Conservation (phyloP, 92 coral and sea anemone genomes). For the Umimayanthus kanabou region DNA sequence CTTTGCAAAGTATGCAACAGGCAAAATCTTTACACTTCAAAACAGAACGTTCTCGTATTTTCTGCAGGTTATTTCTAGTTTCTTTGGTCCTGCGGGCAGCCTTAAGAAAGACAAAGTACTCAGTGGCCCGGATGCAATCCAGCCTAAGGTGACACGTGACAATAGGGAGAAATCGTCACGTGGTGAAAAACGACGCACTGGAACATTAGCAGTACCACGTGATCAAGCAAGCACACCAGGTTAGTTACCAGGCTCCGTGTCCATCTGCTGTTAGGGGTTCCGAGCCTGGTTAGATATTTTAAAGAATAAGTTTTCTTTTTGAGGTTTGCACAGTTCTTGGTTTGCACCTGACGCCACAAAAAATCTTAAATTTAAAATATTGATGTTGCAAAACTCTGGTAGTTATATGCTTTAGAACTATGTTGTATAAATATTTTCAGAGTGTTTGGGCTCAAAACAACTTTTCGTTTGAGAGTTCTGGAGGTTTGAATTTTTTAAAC, state of each 20-base stretch:
- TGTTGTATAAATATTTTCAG: too few species aligned
- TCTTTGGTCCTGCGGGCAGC: conserved; percentile 17
- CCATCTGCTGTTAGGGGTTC: too few species aligned
- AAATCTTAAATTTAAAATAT: too few species aligned
- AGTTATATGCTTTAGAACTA: too few species aligned
- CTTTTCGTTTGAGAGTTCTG: too few species aligned
- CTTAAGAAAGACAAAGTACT: neutral
- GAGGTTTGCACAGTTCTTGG: neutral
- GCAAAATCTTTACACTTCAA: neutral
- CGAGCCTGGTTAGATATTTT: too few species aligned
- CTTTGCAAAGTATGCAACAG: neutral
- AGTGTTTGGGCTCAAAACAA: too few species aligned
- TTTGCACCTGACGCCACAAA: too few species aligned
- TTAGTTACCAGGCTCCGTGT: neutral
- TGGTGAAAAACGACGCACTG: conserved; percentile 9
- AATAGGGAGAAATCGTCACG: neutral
- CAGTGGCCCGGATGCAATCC: neutral
- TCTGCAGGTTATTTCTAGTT: conserved; percentile 28
- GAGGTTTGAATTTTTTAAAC: too few species aligned
- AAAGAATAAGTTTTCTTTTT: neutral
- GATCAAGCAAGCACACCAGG: conserved; percentile 33
- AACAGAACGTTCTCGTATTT: neutral
- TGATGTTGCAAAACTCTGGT: too few species aligned
- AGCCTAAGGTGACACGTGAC: neutral
- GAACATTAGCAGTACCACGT: conserved; percentile 11